phyloP scores from a whole-genome alignment of 2,113 vertebrate species.

The Neoarius graeffei region DNA sequence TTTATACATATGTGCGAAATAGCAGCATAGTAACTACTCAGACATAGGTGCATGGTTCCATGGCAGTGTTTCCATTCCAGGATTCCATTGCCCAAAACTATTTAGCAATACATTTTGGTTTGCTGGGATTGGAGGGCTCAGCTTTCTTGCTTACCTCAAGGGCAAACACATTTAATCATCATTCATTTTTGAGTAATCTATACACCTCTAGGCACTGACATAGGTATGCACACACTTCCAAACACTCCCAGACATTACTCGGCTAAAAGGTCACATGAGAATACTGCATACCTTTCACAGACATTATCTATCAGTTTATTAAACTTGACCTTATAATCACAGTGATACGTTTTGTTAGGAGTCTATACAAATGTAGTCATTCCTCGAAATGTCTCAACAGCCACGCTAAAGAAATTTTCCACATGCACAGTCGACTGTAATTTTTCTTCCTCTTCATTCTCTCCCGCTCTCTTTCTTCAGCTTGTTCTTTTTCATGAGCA shows the following conservation, averaged over 20 bases:
- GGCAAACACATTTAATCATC: constrained; percentile 39
- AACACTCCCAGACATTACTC: background rate
- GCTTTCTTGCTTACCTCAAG: constrained; percentile 11
- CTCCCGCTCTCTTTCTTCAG: constrained; percentile 19
- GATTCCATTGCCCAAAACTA: background rate
- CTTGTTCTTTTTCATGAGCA: constrained; percentile 56
- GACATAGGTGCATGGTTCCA: background rate
- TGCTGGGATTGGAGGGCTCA: background rate
- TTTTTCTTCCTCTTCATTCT: constrained; percentile 30
- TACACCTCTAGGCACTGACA: background rate
- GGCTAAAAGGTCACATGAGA: background rate
- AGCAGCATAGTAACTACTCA: background rate
- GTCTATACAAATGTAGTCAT: background rate
- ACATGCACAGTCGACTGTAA: constrained; percentile 29
- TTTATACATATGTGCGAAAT: background rate
- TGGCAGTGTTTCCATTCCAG: background rate
- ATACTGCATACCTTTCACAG: background rate
- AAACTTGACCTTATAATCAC: constrained; percentile 17
- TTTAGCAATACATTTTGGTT: constrained; percentile 18
- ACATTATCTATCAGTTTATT: background rate
- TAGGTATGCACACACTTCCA: background rate
- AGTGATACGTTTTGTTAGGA: background rate
- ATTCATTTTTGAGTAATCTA: constrained; percentile 8
- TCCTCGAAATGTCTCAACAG: background rate
- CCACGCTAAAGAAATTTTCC: background rate